Evolutionary conservation across 2,888 invertebrate species (phyloP).

Genomic region (Autographa pulchrina): DNA sequence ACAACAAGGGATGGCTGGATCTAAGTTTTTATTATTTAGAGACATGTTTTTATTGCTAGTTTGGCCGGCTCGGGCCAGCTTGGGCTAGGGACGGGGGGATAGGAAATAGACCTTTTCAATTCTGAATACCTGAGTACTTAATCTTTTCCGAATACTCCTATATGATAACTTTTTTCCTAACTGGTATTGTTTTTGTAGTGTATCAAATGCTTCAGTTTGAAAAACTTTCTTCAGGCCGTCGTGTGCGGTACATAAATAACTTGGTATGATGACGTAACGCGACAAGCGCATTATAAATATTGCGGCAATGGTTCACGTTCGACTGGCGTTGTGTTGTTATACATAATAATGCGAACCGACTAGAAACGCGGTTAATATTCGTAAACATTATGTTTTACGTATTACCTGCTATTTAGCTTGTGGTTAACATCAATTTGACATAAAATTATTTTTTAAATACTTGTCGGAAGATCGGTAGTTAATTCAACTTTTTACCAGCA

Average conservation of each 20-base stretch:
- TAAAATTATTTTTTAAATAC: not conserved
- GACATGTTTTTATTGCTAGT: no score
- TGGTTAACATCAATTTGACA: not conserved
- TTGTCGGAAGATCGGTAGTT: not conserved
- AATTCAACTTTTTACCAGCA: not conserved
- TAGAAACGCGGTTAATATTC: not conserved
- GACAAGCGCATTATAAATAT: slow-evolving; percentile 1
- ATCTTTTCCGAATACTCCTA: not conserved
- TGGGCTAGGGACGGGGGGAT: no score
- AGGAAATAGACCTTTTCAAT: no score
- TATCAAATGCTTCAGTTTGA: not conserved
- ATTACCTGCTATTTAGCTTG: not conserved
- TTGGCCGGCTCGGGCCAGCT: no score
- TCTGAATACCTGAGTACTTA: not conserved
- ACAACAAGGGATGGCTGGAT: no score
- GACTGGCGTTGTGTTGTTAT: slow-evolving; percentile 4
- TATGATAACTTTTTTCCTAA: not conserved
- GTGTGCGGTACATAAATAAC: not conserved
- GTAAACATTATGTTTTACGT: not conserved
- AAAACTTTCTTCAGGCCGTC: not conserved
- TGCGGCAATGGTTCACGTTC: not conserved
- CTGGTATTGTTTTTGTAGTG: not conserved
- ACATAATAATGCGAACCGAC: slow-evolving; percentile 2
- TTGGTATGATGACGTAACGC: not conserved
- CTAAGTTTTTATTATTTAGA: no score